Evolutionary conservation across 1,140 invertebrate genomes (phyloP).

Genomic region (Sitobion miscanthi): DNA sequence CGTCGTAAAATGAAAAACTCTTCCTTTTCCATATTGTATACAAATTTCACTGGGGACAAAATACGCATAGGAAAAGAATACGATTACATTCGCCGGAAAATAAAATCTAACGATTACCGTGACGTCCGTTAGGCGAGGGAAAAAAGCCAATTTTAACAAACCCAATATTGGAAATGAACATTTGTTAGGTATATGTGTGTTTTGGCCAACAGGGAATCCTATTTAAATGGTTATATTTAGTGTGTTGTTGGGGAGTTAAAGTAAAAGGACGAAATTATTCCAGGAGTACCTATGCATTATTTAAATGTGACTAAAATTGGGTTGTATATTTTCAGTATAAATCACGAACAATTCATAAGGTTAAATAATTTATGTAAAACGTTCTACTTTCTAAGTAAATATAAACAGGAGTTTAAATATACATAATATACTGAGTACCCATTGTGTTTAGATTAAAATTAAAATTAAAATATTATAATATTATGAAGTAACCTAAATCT

Average conservation of each 20-base stretch:
- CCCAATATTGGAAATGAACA: neutral
- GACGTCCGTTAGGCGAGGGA: neutral
- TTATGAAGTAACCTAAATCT: neutral
- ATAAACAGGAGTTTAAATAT: neutral
- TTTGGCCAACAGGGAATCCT: neutral
- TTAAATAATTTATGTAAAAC: conserved; percentile 16
- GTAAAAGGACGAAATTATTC: neutral
- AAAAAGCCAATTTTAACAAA: conserved; percentile 33
- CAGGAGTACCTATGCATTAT: neutral
- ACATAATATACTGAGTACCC: neutral
- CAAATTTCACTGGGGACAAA: conserved; percentile 16
- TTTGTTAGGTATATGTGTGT: neutral
- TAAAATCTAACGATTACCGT: conserved; percentile 28
- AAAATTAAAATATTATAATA: neutral
- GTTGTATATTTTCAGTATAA: conserved; percentile 17
- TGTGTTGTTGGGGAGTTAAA: neutral
- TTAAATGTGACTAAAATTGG: conserved; percentile 1
- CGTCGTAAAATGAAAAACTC: neutral
- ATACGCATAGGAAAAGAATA: neutral
- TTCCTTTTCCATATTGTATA: neutral
- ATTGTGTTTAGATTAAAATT: neutral
- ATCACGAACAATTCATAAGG: neutral
- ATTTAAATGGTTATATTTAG: neutral
- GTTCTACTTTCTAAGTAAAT: neutral
- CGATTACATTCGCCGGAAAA: conserved; percentile 12